Percentiles rank a stretch among this genome's conserved stretches.
These are phyloP conservation scores for Enteromius fasciolatus DNA, from an alignment of 2,797 vertebrate genomes.

Conservation along the genomic window DNA sequence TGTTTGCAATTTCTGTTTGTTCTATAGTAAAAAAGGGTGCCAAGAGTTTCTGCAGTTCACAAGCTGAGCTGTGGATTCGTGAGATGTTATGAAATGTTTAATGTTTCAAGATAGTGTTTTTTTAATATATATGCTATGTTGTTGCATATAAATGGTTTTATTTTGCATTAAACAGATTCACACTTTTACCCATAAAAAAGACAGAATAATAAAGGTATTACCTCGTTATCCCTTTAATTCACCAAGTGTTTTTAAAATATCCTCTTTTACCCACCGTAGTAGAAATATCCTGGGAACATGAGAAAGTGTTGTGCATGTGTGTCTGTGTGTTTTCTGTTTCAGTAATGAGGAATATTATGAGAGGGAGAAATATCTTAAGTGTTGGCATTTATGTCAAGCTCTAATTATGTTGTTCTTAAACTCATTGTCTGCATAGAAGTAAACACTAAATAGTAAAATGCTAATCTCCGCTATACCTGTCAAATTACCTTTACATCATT, in stretches of 20 bases:
- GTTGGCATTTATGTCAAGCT: slow-evolving; percentile 75
- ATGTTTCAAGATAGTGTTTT: background rate
- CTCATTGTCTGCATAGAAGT: slow-evolving; percentile 65
- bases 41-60: background rate
- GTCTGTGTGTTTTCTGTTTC: background rate
- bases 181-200: slow-evolving; percentile 3
- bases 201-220: background rate
- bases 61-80: background rate
- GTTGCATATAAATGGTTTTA: background rate
- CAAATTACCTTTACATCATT: slow-evolving; percentile 60
- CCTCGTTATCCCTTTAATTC: slow-evolving; percentile 16
- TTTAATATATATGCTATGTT: background rate
- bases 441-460: slow-evolving; percentile 69
- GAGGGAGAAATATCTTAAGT: slow-evolving; percentile 42
- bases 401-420: slow-evolving; percentile 75
- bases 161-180: background rate
- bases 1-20: background rate
- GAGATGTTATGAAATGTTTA: background rate
- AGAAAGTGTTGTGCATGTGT: background rate
- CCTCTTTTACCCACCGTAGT: background rate
- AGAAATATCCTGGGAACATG: background rate
- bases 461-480: slow-evolving; percentile 71
- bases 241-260: slow-evolving; percentile 18
- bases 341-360: background rate
- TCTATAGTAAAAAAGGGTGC: background rate